Evolutionary conservation across 2,113 vertebrate species (phyloP), one percentile per base, ranked within the genome.

Genomic region (Urocynchramus pylzowi): DNA sequence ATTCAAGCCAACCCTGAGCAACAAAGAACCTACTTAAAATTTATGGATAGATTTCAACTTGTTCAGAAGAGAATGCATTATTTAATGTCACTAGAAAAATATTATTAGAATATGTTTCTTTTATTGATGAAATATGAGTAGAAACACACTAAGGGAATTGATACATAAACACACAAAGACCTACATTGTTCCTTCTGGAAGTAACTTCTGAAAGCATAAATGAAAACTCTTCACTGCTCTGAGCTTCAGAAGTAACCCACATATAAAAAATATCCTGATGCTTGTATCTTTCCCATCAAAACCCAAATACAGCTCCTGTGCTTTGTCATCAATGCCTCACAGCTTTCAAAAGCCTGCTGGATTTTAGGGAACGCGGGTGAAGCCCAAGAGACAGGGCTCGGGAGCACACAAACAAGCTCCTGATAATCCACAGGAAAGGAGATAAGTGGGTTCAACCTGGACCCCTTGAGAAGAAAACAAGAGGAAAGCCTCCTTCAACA

Each of bases 401-500:
- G 60, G 73, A 93, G 70, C 52, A 74, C 1, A 3, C 47, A 84
- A 94, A 71, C 68, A 84, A 87, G 45, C 45, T 89, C 57, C 45
- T 1, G 2, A 67, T 75, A 93, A 81, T 75, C 82, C 91, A 42
- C 39, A 74, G 87, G 87, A 90, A 95, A 92, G 74, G 59, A 93
- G 92, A 75, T 90, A 86, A 84, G 14, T 1, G 8, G 47, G 44
- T 54, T 87, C 16, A 5, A 80, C 44, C n/a, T 33, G 47, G 49
- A 65, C 27, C 27, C 75, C 49, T 69, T 50, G 52, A 82, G 94
- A 92, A 79, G 59, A 68, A 45, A 91, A 64, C 39, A 82, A 74
- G 71, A 69, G 59, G 83, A 96, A 86, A 24, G 52, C 15, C 41
- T 95, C 83, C 95, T 90, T 95, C 95, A 97, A 30, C 77, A 65